Evolutionary conservation across 2,888 invertebrate genomes (phyloP).

Genomic region (Adineta ricciae): DNA sequence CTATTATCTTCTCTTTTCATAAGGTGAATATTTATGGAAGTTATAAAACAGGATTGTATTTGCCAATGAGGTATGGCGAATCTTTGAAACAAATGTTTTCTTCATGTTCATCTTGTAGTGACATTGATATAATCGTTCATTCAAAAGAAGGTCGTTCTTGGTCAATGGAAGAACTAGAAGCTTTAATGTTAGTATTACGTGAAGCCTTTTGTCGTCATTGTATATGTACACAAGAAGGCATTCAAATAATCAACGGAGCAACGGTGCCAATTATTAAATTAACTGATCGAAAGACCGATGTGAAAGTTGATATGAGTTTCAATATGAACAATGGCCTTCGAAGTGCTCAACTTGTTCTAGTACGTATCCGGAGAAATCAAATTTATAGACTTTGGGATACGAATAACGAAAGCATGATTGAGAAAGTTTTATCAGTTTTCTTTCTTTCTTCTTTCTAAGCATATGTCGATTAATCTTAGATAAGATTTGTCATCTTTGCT

Average conservation of each 20-base stretch:
- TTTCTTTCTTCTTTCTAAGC: too few species aligned
- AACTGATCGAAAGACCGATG: conserved; percentile 72
- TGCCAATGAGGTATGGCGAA: conserved; percentile 71
- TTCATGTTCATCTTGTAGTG: conserved; percentile 58
- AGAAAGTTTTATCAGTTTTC: too few species aligned
- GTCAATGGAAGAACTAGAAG: conserved; percentile 15
- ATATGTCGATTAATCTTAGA: neutral
- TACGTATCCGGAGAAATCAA: neutral
- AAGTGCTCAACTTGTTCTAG: conserved; percentile 78
- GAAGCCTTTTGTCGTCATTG: conserved; percentile 28
- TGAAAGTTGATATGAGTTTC: conserved; percentile 93
- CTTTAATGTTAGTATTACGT: conserved; percentile 13
- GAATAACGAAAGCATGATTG: too few species aligned
- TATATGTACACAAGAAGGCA: conserved; percentile 63
- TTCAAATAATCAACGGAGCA: conserved; percentile 34
- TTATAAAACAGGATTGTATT: conserved; percentile 87
- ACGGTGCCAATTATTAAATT: conserved; percentile 79
- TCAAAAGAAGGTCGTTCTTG: conserved; percentile 23
- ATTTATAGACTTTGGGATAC: too few species aligned
- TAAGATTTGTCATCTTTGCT: neutral
- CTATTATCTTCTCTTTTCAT: neutral
- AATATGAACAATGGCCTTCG: conserved; percentile 96
- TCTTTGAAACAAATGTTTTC: conserved; percentile 59
- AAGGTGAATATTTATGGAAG: conserved; percentile 93
- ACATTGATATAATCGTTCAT: conserved; percentile 64